A percentile compares a stretch with the other conserved stretches of the same genome.
These are phyloP conservation scores for Circaetus cinerascens DNA, from an alignment of 2,113 vertebrate genomes.

Conservation along the genomic window DNA sequence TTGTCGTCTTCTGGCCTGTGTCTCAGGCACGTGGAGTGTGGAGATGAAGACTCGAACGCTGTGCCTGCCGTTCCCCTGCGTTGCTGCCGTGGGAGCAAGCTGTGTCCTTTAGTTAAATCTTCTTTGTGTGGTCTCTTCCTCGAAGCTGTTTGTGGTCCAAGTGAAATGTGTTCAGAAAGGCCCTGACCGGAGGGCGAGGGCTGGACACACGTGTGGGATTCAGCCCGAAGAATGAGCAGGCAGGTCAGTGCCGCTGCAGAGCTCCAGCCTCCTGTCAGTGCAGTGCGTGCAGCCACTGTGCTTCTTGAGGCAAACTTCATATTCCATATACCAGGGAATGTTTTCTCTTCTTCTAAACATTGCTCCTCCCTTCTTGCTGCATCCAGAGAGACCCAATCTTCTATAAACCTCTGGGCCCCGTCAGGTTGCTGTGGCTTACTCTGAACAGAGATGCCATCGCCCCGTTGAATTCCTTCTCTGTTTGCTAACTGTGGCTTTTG, in stretches of 20 bases:
- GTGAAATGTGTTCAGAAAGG: no score
- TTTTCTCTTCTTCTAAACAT: background rate
- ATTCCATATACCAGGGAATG: background rate
- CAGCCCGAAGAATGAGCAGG: background rate
- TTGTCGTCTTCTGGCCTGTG: background rate
- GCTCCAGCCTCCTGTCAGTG: background rate
- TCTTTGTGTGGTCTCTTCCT: background rate
- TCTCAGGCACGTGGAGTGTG: background rate
- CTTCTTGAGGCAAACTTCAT: background rate
- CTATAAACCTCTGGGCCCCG: fast-evolving
- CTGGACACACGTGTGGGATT: fast-evolving
- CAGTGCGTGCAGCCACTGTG: fast-evolving
- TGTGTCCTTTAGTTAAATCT: background rate
- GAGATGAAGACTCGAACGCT: fast-evolving
- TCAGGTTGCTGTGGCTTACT: background rate
- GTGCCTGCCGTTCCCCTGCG: fast-evolving
- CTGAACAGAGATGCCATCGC: fast-evolving
- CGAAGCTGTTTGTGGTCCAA: background rate
- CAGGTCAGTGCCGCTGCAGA: fast-evolving
- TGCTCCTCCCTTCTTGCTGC: background rate
- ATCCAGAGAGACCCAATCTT: background rate
- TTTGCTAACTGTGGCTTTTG: background rate
- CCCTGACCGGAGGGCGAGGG: background rate
- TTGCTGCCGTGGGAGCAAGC: fast-evolving
- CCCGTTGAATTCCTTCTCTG: background rate